These are phyloP conservation scores for Rhineura floridana DNA, from an alignment of 2,113 vertebrate genomes.

Conservation along the genomic window DNA sequence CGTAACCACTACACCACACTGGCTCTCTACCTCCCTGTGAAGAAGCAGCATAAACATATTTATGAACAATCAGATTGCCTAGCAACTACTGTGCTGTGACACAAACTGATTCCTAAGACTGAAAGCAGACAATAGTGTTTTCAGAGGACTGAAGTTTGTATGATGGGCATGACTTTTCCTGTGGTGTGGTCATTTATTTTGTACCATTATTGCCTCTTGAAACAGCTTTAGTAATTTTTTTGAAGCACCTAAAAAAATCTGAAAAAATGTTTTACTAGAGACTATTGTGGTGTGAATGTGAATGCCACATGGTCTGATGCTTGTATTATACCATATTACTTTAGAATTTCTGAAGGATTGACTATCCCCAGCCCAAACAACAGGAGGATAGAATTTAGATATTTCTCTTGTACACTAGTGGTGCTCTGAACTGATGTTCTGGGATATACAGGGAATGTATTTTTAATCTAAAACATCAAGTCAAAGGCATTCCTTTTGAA, in stretches of 20 bases:
- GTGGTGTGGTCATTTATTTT: background rate
- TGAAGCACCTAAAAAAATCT: background rate
- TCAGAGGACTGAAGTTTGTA: background rate
- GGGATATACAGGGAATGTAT: background rate
- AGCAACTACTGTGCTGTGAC: background rate
- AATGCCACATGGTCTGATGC: background rate
- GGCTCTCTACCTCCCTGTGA: too few species aligned
- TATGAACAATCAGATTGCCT: background rate
- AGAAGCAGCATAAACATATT: background rate
- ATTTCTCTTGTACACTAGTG: background rate
- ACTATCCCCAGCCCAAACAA: background rate
- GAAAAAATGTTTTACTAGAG: background rate
- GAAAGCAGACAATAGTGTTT: background rate
- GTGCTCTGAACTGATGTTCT: background rate
- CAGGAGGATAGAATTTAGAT: background rate
- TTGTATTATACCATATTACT: background rate
- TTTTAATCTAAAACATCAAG: constrained; percentile 7
- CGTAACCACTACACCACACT: too few species aligned
- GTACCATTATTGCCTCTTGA: background rate
- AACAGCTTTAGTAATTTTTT: background rate
- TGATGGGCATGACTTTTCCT: background rate
- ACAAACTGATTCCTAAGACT: background rate
- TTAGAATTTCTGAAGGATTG: background rate
- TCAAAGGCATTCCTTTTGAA: constrained; percentile 23
- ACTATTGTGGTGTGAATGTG: background rate